These are phyloP conservation scores for Dermatophagoides farinae DNA, from an alignment of 1,140 invertebrate species.

Conservation along the genomic window DNA sequence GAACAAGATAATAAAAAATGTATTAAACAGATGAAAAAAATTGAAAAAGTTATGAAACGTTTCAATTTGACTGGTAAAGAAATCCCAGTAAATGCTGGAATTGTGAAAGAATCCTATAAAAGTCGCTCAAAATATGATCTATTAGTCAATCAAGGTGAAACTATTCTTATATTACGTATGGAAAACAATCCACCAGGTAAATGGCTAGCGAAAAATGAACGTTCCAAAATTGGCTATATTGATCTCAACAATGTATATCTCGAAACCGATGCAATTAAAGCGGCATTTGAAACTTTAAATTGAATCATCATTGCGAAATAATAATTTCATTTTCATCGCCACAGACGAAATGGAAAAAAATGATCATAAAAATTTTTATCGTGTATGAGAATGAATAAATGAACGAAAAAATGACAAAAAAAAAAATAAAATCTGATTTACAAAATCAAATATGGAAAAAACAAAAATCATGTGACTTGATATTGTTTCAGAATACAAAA, in stretches of 20 bases:
- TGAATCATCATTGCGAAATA: too few species aligned
- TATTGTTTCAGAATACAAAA: too few species aligned
- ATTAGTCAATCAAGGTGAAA: conserved; percentile 16
- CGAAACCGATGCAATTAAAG: conserved; percentile 19
- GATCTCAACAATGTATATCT: conserved; percentile 19
- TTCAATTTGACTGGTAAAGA: conserved; percentile 19
- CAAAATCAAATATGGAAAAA: too few species aligned
- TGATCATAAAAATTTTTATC: too few species aligned
- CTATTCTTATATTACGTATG: conserved; percentile 19
- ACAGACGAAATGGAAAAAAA: too few species aligned
- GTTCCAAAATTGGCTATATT: conserved; percentile 20
- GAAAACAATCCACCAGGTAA: conserved; percentile 19
- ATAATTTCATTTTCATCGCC: too few species aligned
- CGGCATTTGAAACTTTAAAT: conserved; percentile 14
- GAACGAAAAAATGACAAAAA: too few species aligned
- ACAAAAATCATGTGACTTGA: too few species aligned
- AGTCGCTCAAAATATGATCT: conserved; percentile 12
- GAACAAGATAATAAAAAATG: neutral
- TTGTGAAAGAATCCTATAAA: conserved; percentile 17
- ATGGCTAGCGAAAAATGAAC: conserved; percentile 21
- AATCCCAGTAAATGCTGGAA: conserved; percentile 18
- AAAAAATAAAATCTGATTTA: too few species aligned
- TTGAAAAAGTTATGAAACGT: conserved; percentile 8
- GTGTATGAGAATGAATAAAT: too few species aligned
- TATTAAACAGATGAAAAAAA: conserved; percentile 3